Evolutionary conservation across 2,888 invertebrate species (phyloP), one percentile per base, ranked within the genome.

Genomic region (Cheilosia urbana): DNA sequence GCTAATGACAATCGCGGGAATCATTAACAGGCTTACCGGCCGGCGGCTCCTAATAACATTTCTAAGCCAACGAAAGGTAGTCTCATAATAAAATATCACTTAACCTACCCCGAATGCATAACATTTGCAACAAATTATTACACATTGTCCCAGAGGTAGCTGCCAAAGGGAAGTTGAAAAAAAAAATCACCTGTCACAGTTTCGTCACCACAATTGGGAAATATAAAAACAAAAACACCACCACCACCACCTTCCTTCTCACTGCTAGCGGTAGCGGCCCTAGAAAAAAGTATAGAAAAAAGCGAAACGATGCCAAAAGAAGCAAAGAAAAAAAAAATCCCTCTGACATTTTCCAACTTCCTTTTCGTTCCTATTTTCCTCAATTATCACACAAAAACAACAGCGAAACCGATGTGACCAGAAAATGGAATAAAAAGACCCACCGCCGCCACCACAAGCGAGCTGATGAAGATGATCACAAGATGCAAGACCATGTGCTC

Each of bases 401-500:
- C 42, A n/a, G n/a, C 17, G 34, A 19, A 40, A 5, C 53, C 24
- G 24, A 42, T 45, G 40, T 40, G 21, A 24, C 21, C 15, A 40
- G 24, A 40, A 60, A 60, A 42, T 60, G 40, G 19, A 60, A 24
- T 42, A 40, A 42, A 21, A 40, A 42, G 1, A 42, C 15, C 9
- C 40, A 30, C 17, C 19, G 19, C 17, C 7, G 34, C 9, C 40
- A 30, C 17, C 19, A 47, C 17, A 17, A 55, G 11, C 55, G 19
- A 37, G 13, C 37, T 37, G 37, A 37, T 37, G 37, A 37, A 37
- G 75, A 40, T 58, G 66, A 68, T 58, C 76, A 30, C 51, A 58
- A 24, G 24, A 65, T 27, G 24, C n/a, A n/a, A 30, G 40, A 53
- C 68, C 77, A 77, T 68, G 68, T 77, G 77, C 66, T 77, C 65